phyloP scores from a whole-genome alignment of 2,888 invertebrate genomes.

The Argynnis bischoffii region DNA sequence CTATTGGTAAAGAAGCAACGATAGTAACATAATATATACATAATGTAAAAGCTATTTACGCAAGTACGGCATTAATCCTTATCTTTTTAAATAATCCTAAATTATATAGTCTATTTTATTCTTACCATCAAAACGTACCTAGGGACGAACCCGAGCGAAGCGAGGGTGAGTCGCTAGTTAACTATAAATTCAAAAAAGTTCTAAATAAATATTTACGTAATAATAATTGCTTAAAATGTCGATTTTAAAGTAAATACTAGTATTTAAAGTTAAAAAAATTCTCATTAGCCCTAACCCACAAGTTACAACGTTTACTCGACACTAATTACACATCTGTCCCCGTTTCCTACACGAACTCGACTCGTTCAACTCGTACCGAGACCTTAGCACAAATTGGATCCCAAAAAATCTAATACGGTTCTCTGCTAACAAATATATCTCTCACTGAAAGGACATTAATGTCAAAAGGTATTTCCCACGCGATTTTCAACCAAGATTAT shows the following conservation, averaged over 20 bases:
- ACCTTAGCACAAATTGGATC: constrained; percentile 17
- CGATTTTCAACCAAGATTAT: constrained; percentile 13
- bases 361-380: constrained; percentile 8
- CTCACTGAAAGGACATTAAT: constrained; percentile 9
- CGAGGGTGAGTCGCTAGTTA: no score
- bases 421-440: constrained; percentile 17
- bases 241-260: background rate
- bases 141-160: no score
- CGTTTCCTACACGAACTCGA: background rate
- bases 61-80: no score
- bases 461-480: constrained; percentile 21
- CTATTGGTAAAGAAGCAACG: no score
- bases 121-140: no score
- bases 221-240: no score
- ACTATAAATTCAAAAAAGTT: no score
- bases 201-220: no score
- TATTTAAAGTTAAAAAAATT: background rate
- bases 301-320: constrained; percentile 10
- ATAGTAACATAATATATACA: no score
- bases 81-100: no score
- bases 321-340: constrained; percentile 20
- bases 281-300: constrained; percentile 2
- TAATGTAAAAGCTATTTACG: no score
- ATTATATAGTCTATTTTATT: no score
- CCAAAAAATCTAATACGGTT: constrained; percentile 18